Conservation (phyloP, 2,113 vertebrate species). For the Speoplatyrhinus poulsoni region DNA sequence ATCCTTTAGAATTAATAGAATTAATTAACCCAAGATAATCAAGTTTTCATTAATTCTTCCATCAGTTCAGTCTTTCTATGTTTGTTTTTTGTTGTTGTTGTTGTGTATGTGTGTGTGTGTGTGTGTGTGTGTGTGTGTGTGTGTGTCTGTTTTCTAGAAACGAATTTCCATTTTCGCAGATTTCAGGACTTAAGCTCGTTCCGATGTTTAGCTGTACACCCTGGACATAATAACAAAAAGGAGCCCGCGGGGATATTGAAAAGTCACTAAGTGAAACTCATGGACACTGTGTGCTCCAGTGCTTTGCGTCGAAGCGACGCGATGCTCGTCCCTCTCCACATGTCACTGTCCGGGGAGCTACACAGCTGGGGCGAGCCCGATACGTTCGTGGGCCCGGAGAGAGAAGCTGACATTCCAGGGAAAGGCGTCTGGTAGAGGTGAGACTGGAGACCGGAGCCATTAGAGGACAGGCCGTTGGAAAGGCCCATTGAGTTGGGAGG, state of each 20-base stretch:
- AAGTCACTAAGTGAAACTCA: slow-evolving; percentile 95
- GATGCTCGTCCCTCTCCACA: slow-evolving; percentile 99
- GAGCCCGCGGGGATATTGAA: slow-evolving; percentile 27
- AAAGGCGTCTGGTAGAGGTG: slow-evolving; percentile 97
- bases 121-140: too few relatives aligned
- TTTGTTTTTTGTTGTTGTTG: slow-evolving; percentile 21
- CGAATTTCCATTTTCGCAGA: slow-evolving; percentile 46
- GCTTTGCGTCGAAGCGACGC: slow-evolving; percentile 96
- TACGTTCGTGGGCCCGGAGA: slow-evolving; percentile 91
- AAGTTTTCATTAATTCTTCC: slow-evolving; percentile 38
- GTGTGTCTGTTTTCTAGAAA: not conserved
- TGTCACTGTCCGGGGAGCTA: slow-evolving; percentile 96
- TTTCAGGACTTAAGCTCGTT: slow-evolving; percentile 45
- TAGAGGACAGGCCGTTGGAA: slow-evolving; percentile 92
- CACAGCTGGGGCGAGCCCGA: slow-evolving; percentile 94
- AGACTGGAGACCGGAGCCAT: slow-evolving; percentile 92
- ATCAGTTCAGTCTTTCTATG: slow-evolving; percentile 26
- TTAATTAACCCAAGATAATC: slow-evolving; percentile 42
- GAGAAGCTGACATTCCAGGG: slow-evolving; percentile 93
- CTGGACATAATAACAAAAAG: slow-evolving; percentile 42
- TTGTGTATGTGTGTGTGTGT: too few relatives aligned
- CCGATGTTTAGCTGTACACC: slow-evolving; percentile 54
- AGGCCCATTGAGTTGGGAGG: slow-evolving; percentile 94
- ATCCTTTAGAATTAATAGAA: slow-evolving; percentile 61
- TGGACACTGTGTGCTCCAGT: slow-evolving; percentile 98